Evolutionary conservation across 2,113 vertebrate genomes (phyloP).

Genomic region (Eleginops maclovinus): DNA sequence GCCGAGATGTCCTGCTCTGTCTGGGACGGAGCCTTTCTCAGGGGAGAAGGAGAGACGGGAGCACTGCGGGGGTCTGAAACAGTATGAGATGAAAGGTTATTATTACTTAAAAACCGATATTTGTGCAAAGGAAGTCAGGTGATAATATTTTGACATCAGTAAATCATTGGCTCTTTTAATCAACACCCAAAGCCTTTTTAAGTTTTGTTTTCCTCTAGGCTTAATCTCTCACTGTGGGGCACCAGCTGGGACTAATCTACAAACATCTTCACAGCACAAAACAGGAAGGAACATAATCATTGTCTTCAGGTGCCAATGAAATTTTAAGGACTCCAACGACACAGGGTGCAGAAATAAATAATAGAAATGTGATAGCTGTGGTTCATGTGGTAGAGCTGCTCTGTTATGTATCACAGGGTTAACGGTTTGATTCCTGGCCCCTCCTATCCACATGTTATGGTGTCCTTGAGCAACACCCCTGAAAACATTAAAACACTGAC

Average conservation of each 20-base stretch:
- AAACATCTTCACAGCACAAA: neutral
- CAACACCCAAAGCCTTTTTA: neutral
- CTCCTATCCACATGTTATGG: neutral
- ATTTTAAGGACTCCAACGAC: neutral
- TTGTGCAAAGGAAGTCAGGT: neutral
- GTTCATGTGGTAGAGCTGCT: slow-evolving; percentile 9
- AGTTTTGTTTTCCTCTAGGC: neutral
- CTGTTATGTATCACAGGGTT: slow-evolving; percentile 14
- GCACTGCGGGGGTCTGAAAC: slow-evolving; percentile 77
- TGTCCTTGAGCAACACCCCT: slow-evolving; percentile 26
- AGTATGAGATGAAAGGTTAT: slow-evolving; percentile 5
- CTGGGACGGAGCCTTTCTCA: slow-evolving; percentile 66
- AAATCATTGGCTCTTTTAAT: neutral
- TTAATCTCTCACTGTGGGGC: neutral
- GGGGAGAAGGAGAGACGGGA: slow-evolving; percentile 77
- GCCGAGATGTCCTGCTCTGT: slow-evolving; percentile 66
- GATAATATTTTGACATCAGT: neutral
- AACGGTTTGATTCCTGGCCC: slow-evolving; percentile 27
- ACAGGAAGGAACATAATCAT: neutral
- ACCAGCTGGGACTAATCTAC: neutral
- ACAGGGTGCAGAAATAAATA: slow-evolving; percentile 13
- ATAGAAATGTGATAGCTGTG: slow-evolving; percentile 3
- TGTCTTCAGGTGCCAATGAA: neutral
- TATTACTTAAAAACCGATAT: neutral
- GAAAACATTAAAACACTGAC: neutral